Conservation (phyloP, 2,797 vertebrate genomes). For the Melanotaenia nigrans region DNA sequence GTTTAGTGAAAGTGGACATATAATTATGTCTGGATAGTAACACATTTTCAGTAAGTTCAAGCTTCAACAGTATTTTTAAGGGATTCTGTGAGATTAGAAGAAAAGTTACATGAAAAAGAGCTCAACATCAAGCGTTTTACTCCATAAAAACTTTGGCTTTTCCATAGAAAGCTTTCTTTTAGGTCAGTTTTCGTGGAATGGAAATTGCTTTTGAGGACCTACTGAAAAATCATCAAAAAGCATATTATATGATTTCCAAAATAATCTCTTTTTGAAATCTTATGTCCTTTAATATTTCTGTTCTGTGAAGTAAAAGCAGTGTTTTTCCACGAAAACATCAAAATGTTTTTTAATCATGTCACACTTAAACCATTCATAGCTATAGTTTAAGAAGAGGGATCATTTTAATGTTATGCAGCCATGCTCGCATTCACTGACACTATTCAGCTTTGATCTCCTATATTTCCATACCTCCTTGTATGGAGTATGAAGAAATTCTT, state of each 20-base stretch:
- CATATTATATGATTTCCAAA: slow-evolving; percentile 14
- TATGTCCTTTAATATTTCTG: slow-evolving; percentile 24
- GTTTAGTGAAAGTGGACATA: slow-evolving; percentile 43
- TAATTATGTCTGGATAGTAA: slow-evolving; percentile 56
- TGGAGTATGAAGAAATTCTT: slow-evolving; percentile 57
- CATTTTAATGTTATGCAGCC: slow-evolving; percentile 18
- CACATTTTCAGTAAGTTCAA: background rate
- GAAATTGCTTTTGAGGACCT: background rate
- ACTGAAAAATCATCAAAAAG: slow-evolving; percentile 20
- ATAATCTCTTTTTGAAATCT: slow-evolving; percentile 38
- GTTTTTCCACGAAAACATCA: slow-evolving; percentile 15
- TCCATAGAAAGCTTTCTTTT: background rate
- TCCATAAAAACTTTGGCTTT: background rate
- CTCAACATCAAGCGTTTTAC: background rate
- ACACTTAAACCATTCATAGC: background rate
- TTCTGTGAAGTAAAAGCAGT: slow-evolving; percentile 30
- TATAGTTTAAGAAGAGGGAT: background rate
- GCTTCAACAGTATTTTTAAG: slow-evolving; percentile 17
- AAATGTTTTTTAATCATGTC: slow-evolving; percentile 12
- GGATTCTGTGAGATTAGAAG: too few relatives aligned
- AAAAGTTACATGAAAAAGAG: background rate
- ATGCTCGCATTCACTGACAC: slow-evolving; percentile 22
- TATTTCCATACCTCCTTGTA: slow-evolving; percentile 37
- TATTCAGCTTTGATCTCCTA: slow-evolving; percentile 49
- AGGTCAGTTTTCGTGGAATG: background rate